Conservation (phyloP, 2,888 invertebrate species). For the Stenchaetothrips biformis region DNA sequence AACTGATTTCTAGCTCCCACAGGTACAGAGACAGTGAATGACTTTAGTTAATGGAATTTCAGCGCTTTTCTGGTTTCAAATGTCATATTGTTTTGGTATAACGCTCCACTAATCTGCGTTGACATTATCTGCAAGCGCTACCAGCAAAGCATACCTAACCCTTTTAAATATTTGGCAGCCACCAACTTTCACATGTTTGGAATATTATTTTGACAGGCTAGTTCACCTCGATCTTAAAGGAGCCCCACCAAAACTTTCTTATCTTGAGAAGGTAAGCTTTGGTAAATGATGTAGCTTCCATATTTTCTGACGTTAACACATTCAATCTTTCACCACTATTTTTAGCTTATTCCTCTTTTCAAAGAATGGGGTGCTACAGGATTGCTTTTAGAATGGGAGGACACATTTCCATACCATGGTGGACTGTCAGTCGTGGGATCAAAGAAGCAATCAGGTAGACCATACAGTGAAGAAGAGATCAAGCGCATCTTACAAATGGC, state of each 20-base stretch:
- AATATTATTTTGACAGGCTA: slow-evolving; percentile 45
- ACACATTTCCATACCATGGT: slow-evolving; percentile 75
- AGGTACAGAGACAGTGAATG: background rate
- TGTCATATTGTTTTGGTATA: background rate
- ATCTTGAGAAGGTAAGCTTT: slow-evolving; percentile 52
- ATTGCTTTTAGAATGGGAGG: slow-evolving; percentile 81
- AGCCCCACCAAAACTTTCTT: slow-evolving; percentile 60
- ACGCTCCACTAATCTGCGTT: background rate
- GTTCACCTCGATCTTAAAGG: slow-evolving; percentile 73
- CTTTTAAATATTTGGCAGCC: background rate
- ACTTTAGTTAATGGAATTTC: too few relatives aligned
- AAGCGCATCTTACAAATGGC: slow-evolving; percentile 61
- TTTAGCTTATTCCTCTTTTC: slow-evolving; percentile 57
- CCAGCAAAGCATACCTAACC: background rate
- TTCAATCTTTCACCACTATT: slow-evolving; percentile 35
- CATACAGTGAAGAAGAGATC: slow-evolving; percentile 64
- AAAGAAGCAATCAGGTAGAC: slow-evolving; percentile 49
- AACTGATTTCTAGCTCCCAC: background rate
- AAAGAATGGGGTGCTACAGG: slow-evolving; percentile 72
- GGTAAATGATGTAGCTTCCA: background rate
- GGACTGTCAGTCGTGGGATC: slow-evolving; percentile 43
- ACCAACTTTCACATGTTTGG: background rate
- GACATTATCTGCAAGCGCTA: background rate
- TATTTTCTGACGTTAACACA: slow-evolving; percentile 15
- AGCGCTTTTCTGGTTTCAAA: too few relatives aligned